phyloP scores from a whole-genome alignment of 1,140 invertebrate genomes.

The Melipona quadrifasciata region DNA sequence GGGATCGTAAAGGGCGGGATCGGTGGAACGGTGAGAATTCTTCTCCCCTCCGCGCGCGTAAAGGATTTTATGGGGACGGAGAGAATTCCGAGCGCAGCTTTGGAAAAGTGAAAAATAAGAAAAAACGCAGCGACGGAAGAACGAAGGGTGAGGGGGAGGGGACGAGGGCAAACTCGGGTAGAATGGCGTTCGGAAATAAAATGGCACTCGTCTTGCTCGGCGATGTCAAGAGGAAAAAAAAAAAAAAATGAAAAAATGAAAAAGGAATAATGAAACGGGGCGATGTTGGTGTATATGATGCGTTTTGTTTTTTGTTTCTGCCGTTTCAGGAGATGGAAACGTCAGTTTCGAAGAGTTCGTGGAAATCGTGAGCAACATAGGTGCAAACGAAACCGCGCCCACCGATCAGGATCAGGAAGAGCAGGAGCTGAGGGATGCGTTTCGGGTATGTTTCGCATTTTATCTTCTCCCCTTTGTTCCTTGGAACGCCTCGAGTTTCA shows the following conservation, averaged over 20 bases:
- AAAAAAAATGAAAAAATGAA: neutral
- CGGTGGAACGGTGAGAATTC: neutral
- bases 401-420: constrained; percentile 90
- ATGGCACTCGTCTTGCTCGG: neutral
- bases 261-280: neutral
- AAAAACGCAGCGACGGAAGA: no score
- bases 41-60: neutral
- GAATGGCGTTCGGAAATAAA: neutral
- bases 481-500: neutral
- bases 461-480: constrained; percentile 32
- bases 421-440: constrained; percentile 93
- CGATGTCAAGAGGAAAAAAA: neutral
- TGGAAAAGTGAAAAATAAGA: no score
- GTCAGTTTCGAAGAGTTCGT: constrained; percentile 97
- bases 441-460: constrained; percentile 84
- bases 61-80: neutral
- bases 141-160: neutral
- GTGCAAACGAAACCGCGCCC: constrained; percentile 83
- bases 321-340: constrained; percentile 89
- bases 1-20: neutral
- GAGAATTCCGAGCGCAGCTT: neutral
- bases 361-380: constrained; percentile 93
- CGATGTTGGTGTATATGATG: neutral
- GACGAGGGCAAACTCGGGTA: no score
- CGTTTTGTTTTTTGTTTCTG: constrained; percentile 31